Evolutionary conservation across 2,797 vertebrate genomes (phyloP).

Genomic region (Falco peregrinus): DNA sequence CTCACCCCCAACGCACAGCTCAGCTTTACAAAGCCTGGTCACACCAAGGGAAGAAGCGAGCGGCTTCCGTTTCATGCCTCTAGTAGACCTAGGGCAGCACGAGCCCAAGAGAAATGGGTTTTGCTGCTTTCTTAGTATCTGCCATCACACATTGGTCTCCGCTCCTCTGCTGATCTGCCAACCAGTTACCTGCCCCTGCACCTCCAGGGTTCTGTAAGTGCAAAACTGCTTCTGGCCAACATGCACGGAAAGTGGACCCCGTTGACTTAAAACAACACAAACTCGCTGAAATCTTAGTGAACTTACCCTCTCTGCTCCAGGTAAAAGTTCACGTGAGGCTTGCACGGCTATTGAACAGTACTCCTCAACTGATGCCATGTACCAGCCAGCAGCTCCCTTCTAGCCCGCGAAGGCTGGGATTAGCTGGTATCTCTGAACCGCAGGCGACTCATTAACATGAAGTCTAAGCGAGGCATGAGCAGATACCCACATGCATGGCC

Average conservation of each 20-base stretch:
- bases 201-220: background rate
- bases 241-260: rapidly evolving
- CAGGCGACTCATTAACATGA: rapidly evolving
- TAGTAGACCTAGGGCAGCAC: background rate
- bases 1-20: background rate
- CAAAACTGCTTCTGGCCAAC: background rate
- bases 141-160: rapidly evolving
- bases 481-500: rapidly evolving
- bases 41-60: rapidly evolving
- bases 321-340: background rate
- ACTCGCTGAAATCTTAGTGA: background rate
- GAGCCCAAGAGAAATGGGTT: background rate
- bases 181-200: background rate
- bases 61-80: background rate
- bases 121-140: background rate
- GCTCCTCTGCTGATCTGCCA: background rate
- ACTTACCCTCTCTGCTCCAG: background rate
- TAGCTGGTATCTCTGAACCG: background rate
- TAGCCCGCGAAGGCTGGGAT: background rate
- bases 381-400: background rate
- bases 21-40: background rate
- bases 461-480: background rate
- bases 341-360: rapidly evolving
- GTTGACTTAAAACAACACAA: background rate
- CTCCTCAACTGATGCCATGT: background rate